phyloP scores from a whole-genome alignment of 2,797 vertebrate species.

The Calcarius lapponicus region DNA sequence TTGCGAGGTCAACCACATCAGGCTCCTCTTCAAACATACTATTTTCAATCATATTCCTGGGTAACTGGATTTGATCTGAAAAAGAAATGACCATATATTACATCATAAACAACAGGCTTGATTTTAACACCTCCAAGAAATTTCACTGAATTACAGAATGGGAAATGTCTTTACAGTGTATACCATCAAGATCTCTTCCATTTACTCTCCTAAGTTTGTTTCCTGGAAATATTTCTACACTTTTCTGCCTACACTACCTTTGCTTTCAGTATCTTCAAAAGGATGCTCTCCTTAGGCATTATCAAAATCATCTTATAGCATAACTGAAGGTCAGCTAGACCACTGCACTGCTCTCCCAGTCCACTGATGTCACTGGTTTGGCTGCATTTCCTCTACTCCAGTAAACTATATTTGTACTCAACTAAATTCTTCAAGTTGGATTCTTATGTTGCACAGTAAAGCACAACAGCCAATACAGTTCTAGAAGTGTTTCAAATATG shows the following conservation, averaged over 20 bases:
- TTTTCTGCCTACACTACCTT: background rate
- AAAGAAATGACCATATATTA: constrained; percentile 9
- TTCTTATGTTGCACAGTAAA: background rate
- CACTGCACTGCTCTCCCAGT: background rate
- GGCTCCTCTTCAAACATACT: constrained; percentile 99
- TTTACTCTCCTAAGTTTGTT: background rate
- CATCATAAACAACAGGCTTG: background rate
- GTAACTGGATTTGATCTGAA: constrained; percentile 86
- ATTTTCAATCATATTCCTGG: constrained; percentile 99
- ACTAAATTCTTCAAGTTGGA: background rate
- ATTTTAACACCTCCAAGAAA: background rate
- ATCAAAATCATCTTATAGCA: background rate
- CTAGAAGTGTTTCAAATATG: background rate
- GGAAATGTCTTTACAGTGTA: background rate
- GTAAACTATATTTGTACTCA: background rate
- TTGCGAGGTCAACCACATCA: constrained; percentile 93
- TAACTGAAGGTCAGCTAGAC: background rate
- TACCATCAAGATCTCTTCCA: background rate
- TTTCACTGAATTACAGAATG: background rate
- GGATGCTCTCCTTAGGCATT: background rate
- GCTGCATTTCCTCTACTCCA: background rate
- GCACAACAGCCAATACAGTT: background rate
- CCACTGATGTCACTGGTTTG: background rate
- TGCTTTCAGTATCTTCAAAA: background rate
- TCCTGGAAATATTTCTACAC: background rate